Conservation (phyloP, 2,113 vertebrate species). For the Polyodon spathula region DNA sequence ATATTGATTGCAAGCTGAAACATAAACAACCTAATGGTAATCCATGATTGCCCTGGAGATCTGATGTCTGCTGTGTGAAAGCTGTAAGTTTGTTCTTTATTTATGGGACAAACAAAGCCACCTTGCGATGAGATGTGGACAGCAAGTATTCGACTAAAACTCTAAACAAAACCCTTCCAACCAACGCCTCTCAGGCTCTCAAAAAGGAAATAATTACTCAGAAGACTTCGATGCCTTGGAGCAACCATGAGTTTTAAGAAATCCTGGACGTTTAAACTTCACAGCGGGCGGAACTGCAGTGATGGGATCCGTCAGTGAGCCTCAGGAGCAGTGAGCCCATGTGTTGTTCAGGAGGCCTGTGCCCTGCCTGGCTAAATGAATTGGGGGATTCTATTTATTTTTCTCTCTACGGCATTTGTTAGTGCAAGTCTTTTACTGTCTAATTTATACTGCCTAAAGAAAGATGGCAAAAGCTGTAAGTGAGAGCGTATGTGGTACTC, state of each 20-base stretch:
- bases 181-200: too few relatives aligned
- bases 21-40: too few relatives aligned
- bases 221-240: slow-evolving; percentile 11
- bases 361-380: neutral
- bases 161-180: too few relatives aligned
- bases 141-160: too few relatives aligned
- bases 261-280: slow-evolving; percentile 23
- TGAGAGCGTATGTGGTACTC: neutral
- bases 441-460: neutral
- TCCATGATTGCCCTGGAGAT: too few relatives aligned
- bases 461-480: neutral
- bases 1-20: too few relatives aligned
- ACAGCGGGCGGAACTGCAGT: slow-evolving; percentile 18
- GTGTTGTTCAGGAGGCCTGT: neutral
- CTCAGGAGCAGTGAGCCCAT: slow-evolving; percentile 1
- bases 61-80: too few relatives aligned
- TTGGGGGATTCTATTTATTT: neutral
- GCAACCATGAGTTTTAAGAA: slow-evolving; percentile 9
- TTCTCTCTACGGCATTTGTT: slow-evolving; percentile 3
- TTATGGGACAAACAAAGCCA: too few relatives aligned
- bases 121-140: too few relatives aligned
- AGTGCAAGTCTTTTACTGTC: slow-evolving; percentile 5
- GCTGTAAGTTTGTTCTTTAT: too few relatives aligned
- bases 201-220: slow-evolving; percentile 10
- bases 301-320: slow-evolving; percentile 1